Percentiles rank a stretch among this genome's conserved stretches.
These are phyloP conservation scores for Ormyrus nitidulus DNA, from an alignment of 2,888 invertebrate species.

Conservation along the genomic window DNA sequence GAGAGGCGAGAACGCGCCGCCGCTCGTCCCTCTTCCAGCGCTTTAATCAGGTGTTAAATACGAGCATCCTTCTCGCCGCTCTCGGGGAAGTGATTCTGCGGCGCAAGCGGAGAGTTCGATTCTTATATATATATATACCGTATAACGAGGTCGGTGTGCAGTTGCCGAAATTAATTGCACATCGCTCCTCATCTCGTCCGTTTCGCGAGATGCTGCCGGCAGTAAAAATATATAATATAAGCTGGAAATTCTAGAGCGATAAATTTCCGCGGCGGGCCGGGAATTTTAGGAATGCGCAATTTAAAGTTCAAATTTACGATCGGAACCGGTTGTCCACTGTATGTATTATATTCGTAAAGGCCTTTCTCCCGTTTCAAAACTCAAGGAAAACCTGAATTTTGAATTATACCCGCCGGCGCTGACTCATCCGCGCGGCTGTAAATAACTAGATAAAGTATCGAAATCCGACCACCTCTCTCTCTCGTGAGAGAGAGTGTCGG, in stretches of 20 bases:
- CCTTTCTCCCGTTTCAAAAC: background rate
- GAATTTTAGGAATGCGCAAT: slow-evolving; percentile 47
- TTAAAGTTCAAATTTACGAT: slow-evolving; percentile 32
- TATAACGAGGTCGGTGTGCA: no score
- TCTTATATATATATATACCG: no score
- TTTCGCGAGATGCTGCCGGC: background rate
- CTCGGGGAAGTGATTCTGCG: slow-evolving; percentile 23
- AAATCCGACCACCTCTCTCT: slow-evolving; percentile 16
- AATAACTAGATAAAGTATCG: slow-evolving; percentile 26
- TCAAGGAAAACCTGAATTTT: slow-evolving; percentile 37
- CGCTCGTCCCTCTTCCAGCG: slow-evolving; percentile 58
- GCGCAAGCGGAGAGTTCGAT: no score
- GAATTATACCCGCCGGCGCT: slow-evolving; percentile 19
- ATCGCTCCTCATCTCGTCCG: no score
- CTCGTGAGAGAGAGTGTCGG: background rate
- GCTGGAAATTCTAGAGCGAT: slow-evolving; percentile 27
- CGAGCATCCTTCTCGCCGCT: slow-evolving; percentile 65
- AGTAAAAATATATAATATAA: slow-evolving; percentile 1
- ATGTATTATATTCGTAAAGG: background rate
- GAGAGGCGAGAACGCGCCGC: slow-evolving; percentile 59
- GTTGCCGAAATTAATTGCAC: background rate
- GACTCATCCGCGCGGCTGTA: slow-evolving; percentile 13
- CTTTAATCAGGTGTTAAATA: slow-evolving; percentile 75
- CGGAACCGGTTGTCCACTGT: slow-evolving; percentile 34
- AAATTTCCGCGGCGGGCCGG: slow-evolving; percentile 3